Conservation (phyloP, 2,797 vertebrate genomes). For the Paguma larvata region DNA sequence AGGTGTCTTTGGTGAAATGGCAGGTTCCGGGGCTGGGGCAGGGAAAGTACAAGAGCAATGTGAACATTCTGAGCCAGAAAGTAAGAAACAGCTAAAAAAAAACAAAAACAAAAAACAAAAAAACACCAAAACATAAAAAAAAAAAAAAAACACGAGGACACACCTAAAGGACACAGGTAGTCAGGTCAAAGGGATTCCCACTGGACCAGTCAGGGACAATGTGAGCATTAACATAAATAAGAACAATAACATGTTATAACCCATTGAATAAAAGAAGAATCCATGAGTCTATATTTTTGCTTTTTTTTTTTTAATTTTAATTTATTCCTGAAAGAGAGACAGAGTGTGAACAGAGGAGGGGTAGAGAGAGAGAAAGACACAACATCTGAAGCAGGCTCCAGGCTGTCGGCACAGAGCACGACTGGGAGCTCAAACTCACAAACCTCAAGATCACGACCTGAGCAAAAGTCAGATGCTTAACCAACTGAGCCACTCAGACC, state of each 20-base stretch:
- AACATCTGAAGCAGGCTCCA: too few relatives aligned
- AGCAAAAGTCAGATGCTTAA: too few relatives aligned
- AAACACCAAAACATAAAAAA: background rate
- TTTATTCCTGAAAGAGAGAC: too few relatives aligned
- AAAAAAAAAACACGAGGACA: background rate
- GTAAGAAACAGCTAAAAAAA: background rate
- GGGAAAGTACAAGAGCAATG: background rate
- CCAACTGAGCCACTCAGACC: too few relatives aligned
- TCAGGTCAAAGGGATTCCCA: background rate
- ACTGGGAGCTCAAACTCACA: too few relatives aligned
- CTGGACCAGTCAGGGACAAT: background rate
- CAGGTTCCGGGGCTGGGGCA: background rate
- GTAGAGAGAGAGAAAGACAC: too few relatives aligned
- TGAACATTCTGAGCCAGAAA: background rate
- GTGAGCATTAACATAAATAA: slow-evolving; percentile 11
- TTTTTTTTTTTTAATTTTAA: too few relatives aligned
- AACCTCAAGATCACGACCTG: too few relatives aligned
- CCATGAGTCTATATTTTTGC: background rate
- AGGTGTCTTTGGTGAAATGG: background rate
- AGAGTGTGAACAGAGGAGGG: too few relatives aligned
- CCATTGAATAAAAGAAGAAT: background rate
- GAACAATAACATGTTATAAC: background rate
- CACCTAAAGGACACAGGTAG: background rate
- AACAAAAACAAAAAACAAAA: background rate
- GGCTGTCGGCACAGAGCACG: too few relatives aligned